phyloP scores from a whole-genome alignment of 2,113 vertebrate species.

The Corvus moneduloides region DNA sequence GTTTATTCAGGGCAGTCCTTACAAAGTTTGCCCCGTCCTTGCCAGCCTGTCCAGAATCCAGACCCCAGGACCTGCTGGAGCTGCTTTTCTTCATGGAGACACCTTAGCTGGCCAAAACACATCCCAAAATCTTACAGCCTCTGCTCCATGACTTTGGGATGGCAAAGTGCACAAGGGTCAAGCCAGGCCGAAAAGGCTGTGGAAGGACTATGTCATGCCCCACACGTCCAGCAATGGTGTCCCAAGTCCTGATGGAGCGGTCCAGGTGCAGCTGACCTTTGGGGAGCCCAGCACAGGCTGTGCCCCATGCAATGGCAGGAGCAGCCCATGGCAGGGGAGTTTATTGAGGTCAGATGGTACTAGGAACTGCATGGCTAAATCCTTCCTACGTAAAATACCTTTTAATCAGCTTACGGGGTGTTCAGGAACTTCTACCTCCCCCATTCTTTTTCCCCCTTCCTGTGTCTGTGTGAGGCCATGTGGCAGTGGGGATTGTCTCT shows the following conservation, averaged over 20 bases:
- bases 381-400: conserved; percentile 61
- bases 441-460: neutral
- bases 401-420: conserved; percentile 55
- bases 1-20: neutral
- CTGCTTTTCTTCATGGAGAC: neutral
- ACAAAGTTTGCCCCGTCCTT: neutral
- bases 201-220: neutral
- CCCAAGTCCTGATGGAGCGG: neutral
- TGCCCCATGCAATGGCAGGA: neutral
- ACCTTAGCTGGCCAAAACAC: neutral
- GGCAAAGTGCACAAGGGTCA: neutral
- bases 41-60: neutral
- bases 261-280: neutral
- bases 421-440: conserved; percentile 39
- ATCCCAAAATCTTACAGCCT: neutral
- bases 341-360: conserved; percentile 54
- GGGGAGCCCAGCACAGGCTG: neutral
- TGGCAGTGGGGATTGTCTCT: neutral
- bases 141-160: neutral
- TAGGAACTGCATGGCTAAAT: conserved; percentile 39
- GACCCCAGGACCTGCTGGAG: neutral
- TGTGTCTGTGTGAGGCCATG: neutral
- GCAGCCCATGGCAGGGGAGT: neutral
- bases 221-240: neutral
- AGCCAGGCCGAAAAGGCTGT: neutral